These are phyloP conservation scores for Craseonycteris thonglongyai DNA, from an alignment of 2,113 vertebrate species.

Conservation along the genomic window DNA sequence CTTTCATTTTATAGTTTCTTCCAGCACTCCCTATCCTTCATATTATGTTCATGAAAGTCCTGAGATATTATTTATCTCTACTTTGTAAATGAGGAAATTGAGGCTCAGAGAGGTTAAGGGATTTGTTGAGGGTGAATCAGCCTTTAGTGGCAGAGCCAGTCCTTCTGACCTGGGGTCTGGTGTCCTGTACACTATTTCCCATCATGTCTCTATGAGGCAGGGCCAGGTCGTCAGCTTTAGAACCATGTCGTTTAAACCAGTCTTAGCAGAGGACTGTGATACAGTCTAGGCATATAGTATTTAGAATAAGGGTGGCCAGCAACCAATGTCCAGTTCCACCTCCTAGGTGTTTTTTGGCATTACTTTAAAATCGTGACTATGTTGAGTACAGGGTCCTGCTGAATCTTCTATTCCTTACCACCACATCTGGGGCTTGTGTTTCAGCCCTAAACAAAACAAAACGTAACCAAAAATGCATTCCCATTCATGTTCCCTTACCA, in stretches of 20 bases:
- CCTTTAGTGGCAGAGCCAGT: background rate
- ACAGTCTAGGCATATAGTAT: background rate
- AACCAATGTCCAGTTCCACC: background rate
- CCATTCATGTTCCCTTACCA: background rate
- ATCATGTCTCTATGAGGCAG: background rate
- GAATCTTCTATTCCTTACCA: background rate
- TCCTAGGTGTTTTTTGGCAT: background rate
- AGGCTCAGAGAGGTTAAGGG: background rate
- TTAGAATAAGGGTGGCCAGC: background rate
- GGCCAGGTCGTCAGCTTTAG: background rate
- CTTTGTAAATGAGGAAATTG: background rate
- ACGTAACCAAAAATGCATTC: background rate
- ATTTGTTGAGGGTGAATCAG: background rate
- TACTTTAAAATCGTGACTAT: background rate
- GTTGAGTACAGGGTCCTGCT: background rate
- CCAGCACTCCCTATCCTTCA: background rate
- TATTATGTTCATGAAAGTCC: background rate
- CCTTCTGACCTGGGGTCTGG: background rate
- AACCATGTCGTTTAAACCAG: background rate
- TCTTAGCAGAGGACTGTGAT: background rate
- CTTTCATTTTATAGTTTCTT: background rate
- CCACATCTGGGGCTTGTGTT: background rate
- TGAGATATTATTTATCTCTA: background rate
- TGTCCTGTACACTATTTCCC: background rate
- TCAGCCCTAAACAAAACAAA: background rate